A percentile compares a stretch with the other conserved stretches of the same genome.
Conservation (phyloP, 2,113 vertebrate genomes). For the Calidris pugnax region DNA sequence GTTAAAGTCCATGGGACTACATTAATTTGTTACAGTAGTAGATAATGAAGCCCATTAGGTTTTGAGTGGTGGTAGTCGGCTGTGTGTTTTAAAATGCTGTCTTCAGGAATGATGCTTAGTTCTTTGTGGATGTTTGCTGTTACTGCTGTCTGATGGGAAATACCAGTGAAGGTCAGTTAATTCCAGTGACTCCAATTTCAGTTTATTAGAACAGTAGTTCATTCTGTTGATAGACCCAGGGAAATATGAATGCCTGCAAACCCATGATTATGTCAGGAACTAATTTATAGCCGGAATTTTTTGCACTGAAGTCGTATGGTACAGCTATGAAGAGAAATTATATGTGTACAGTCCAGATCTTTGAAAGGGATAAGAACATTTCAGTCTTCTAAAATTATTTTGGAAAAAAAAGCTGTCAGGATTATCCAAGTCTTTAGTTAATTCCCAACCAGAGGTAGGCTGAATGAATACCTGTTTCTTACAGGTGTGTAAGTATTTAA, state of each 20-base stretch:
- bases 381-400: neutral
- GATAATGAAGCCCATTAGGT: neutral
- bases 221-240: neutral
- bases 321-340: neutral
- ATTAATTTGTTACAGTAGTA: neutral
- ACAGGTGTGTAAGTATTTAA: neutral
- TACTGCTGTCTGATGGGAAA: neutral
- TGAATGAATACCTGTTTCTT: neutral
- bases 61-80: neutral
- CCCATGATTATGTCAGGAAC: neutral
- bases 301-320: neutral
- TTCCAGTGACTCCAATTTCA: neutral
- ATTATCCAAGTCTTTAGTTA: neutral
- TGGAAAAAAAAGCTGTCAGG: neutral
- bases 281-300: neutral
- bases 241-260: neutral
- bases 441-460: neutral
- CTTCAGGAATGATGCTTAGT: neutral
- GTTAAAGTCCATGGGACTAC: neutral
- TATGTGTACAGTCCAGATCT: neutral
- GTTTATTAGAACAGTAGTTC: neutral
- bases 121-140: neutral
- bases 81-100: neutral
- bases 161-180: neutral
- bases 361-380: neutral